Base-by-base conservation (phyloP, 2,888 invertebrate species). In the Encarsia formosa region DNA sequence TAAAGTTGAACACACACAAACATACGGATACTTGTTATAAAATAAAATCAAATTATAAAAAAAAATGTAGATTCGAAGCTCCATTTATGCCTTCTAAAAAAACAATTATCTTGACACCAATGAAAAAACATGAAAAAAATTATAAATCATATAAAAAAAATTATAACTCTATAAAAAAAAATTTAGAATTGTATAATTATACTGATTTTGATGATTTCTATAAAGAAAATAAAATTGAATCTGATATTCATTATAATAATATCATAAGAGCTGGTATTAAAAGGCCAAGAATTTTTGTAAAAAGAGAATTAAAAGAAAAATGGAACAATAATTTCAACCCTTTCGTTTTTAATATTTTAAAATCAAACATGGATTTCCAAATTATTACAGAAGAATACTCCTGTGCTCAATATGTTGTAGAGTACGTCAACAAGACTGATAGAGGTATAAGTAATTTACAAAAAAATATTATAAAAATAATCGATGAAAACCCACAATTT, bases 401-500 rank as follows among this genome's bases (percentile, higher is more conserved):
- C 6, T 52, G 58, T 32, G 59, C 59, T 18, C 40, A 49, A 9
- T 65, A 65, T 41, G 52, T 63, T 4, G 59, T 49, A 4, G 59
- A 65, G 40, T 64, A 62, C 44, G 52, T 64, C 16, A 37, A 37
- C 9, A 63, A 65, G 56, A 54, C 59, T 1, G 58, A 62, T 32
- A 52, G 58, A 26, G 65, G 63, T 8, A 42, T 65, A 11, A 61
- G 63, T 18, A 54, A 65, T 53, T 44, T 66, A 32, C 59, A 62
- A 39, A 39, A 59, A 20, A 45, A 59, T 44, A 53, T 63, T 19
- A 47, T 59, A 20, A 19, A 58, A 50, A 56, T 46, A 18, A 56
- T 59, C 38, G 49, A 63, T 29, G 60, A 73, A 54, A 58, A 73
- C 63, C 72, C 70, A 3, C 68, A 73, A 32, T 64, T 66, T 26